These are phyloP conservation scores for Dendrolimus kikuchii DNA, from an alignment of 1,140 invertebrate species.

Conservation along the genomic window DNA sequence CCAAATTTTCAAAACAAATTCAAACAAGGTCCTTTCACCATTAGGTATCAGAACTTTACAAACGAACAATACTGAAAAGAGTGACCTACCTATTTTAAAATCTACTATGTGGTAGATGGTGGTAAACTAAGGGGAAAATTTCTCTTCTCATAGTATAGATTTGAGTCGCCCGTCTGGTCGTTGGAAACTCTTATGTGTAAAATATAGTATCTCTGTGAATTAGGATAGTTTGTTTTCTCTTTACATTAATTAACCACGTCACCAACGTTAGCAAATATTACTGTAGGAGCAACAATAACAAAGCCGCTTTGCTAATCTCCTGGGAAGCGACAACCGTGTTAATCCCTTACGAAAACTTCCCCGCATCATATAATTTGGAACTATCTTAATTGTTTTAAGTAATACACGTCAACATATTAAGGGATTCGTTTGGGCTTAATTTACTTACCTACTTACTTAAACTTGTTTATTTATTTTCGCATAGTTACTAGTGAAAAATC, in stretches of 20 bases:
- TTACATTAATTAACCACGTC: conserved; percentile 1
- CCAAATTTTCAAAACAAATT: no score
- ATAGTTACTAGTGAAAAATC: no score
- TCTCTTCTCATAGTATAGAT: no score
- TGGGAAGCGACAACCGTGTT: conserved; percentile 17
- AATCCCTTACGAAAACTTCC: conserved; percentile 27
- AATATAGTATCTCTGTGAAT: not conserved
- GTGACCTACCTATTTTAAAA: no score
- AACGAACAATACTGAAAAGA: no score
- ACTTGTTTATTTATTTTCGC: no score
- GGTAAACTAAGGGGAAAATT: no score
- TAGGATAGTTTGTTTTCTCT: conserved; percentile 2
- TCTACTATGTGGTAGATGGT: no score
- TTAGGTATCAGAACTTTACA: no score
- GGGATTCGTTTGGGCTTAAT: not conserved
- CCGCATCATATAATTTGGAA: conserved; percentile 19
- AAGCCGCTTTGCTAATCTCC: conserved; percentile 26
- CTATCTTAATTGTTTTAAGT: conserved; percentile 42
- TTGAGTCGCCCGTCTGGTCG: no score
- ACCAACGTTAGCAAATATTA: conserved; percentile 12
- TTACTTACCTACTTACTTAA: not conserved
- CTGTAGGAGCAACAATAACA: conserved; percentile 18
- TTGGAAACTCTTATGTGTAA: not conserved
- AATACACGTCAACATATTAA: conserved; percentile 24
- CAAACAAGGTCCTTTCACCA: no score